Evolutionary conservation across 2,797 vertebrate species (phyloP), one percentile per base, ranked within the genome.

Genomic region (Heliangelus exortis): DNA sequence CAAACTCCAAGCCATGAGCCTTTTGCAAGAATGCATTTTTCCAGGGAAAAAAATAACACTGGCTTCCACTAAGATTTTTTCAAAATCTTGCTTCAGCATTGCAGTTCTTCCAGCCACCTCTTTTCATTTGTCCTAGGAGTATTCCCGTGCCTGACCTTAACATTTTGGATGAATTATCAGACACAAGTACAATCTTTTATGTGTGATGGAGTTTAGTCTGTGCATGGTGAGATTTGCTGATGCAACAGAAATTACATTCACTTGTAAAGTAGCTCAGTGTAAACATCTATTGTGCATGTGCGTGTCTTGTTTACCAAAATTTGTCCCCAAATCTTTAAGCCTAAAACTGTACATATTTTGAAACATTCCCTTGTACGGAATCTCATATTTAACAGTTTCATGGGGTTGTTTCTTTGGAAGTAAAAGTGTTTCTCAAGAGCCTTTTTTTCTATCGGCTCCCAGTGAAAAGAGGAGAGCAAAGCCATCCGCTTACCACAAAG

Each of bases 401-500:
- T 97, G 97, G 97, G 97, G 97, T 97, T 98, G 96, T 98, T 97
- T 98, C 97, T 97, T 97, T 98, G 97, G 97, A 97, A 97, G 96
- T 97, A 98, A 98, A 98, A 98, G 98, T 98, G 98, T 98, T 98
- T 98, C 97, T 98, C 97, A 98, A 97, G 97, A 97, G 96, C 94
- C 97, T 97, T 98, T 98, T 97, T 97, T 97, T 97, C 97, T 97
- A 65, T 95, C 91, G 50, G 80, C 95, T 97, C 97, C 92, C 85
- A 94, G 93, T 98, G 97, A 98, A 98, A 98, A 97, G 97, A 97
- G 98, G 97, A 96, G 89, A 97, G 96, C 97, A 96, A 96, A 98
- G 97, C 98, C 97, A 97, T 97, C 97, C 96, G 97, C 98, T 98
- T 97, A 98, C 97, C 98, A 98, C 98, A 98, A 98, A 98, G 98